Evolutionary conservation across 1,140 invertebrate genomes (phyloP).

Genomic region (Dysdera silvatica): DNA sequence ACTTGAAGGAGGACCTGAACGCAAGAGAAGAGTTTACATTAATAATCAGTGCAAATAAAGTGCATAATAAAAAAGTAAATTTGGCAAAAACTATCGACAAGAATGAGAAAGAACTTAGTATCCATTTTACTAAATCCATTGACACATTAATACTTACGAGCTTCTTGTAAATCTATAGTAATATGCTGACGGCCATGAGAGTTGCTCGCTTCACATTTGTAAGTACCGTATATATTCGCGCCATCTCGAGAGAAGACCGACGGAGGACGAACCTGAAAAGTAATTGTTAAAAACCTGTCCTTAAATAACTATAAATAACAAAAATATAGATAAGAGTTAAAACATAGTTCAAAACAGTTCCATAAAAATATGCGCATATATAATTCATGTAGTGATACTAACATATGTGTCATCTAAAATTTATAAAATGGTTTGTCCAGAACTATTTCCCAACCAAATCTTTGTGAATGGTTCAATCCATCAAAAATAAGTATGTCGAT

Average conservation of each 20-base stretch:
- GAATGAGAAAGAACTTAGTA: slow-evolving; percentile 37
- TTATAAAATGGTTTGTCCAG: too few species aligned
- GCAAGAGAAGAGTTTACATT: background rate
- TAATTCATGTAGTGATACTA: too few species aligned
- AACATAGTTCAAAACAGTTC: too few species aligned
- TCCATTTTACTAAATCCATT: slow-evolving; percentile 49
- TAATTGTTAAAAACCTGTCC: background rate
- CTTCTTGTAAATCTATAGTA: slow-evolving; percentile 63
- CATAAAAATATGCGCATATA: too few species aligned
- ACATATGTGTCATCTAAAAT: too few species aligned
- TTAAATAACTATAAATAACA: background rate
- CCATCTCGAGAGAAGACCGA: slow-evolving; percentile 35
- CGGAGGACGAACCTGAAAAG: slow-evolving; percentile 29
- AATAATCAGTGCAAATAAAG: slow-evolving; percentile 49
- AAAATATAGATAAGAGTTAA: background rate
- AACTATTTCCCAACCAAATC: too few species aligned
- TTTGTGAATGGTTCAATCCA: too few species aligned
- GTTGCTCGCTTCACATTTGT: slow-evolving; percentile 75
- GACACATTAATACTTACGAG: slow-evolving; percentile 49
- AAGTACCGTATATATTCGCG: slow-evolving; percentile 62
- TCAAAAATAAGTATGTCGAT: too few species aligned
- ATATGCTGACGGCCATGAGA: slow-evolving; percentile 58
- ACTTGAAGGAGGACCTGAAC: slow-evolving; percentile 22
- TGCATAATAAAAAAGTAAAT: slow-evolving; percentile 40
- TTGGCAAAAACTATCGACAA: background rate